A percentile compares a stretch with the other conserved stretches of the same genome.
These are phyloP conservation scores for Amazonetta brasiliensis DNA, from an alignment of 2,797 vertebrate species.

Conservation along the genomic window DNA sequence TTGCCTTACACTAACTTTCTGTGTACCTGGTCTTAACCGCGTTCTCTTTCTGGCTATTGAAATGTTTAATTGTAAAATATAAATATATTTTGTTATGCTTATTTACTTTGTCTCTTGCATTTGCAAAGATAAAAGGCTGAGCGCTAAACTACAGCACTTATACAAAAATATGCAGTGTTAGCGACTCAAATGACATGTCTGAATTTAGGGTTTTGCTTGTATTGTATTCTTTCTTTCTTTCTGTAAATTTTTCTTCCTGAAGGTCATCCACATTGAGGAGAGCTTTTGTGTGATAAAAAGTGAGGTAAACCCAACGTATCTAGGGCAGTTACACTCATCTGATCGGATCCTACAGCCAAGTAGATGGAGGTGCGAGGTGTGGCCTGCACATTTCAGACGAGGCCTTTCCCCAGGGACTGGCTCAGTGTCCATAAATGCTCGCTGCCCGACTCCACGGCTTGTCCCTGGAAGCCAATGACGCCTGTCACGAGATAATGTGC, in stretches of 20 bases:
- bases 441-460: neutral
- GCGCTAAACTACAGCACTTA: neutral
- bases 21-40: neutral
- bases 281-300: neutral
- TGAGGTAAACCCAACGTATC: neutral
- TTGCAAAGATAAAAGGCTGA: conserved; percentile 15
- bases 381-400: neutral
- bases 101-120: neutral
- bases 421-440: neutral
- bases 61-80: conserved; percentile 36
- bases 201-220: neutral
- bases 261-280: neutral
- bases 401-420: neutral
- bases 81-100: conserved; percentile 9
- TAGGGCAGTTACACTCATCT: neutral
- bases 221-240: neutral
- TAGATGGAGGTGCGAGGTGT: neutral
- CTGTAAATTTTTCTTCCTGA: neutral
- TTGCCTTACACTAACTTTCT: conserved; percentile 14
- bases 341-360: neutral
- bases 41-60: neutral
- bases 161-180: conserved; percentile 5
- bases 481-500: neutral
- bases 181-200: neutral
- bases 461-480: neutral